Base-by-base conservation (phyloP, 2,797 vertebrate genomes). In the Chaunax sp. region DNA sequence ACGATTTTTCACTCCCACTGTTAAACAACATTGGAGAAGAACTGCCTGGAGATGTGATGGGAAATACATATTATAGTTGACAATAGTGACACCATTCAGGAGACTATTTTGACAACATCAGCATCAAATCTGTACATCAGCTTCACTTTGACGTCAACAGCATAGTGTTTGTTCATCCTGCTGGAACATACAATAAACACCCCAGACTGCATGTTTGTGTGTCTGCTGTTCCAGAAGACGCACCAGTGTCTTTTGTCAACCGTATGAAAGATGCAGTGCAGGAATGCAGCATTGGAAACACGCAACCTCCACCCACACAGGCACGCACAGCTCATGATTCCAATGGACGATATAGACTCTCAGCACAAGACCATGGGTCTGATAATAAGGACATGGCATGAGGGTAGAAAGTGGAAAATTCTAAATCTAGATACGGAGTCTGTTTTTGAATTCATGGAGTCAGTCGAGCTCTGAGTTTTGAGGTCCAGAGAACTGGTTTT, bases 321-420 rank as follows among this genome's bases (percentile, higher is more conserved):
- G 38, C 14, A 16, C 38, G 38, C 13, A 12, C 63, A 50, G 69
- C 72, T 66, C 51, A 3, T 61, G 85, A 81, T 90, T 65, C 55
- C 81, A 83, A 89, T 71, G 61, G 78, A 84, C 75, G 80, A 88
- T 83, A 69, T 3, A 8, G 71, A 40, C 60, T 71, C 20, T 3
- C 66, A 25, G 75, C 47, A 13, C 8, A 23, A 58, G 73, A 35
- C 74, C 30, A 41, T 4, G 46, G 69, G 62, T 69, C 64, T 82
- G 85, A 89, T 83, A n/a, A n/a, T n/a, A 84, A 84, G 57, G 64
- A 59, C 62, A 2, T 6, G 58, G 77, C 76, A 63, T 50, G 81
- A 50, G 67, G 81, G 77, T 64, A 76, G 37, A 54, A 18, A 59
- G 70, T 37, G 63, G 76, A 81, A 73, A 8, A 1, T 44, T 59